These are phyloP conservation scores for Daboia siamensis DNA, from an alignment of 2,113 vertebrate species.

Conservation along the genomic window DNA sequence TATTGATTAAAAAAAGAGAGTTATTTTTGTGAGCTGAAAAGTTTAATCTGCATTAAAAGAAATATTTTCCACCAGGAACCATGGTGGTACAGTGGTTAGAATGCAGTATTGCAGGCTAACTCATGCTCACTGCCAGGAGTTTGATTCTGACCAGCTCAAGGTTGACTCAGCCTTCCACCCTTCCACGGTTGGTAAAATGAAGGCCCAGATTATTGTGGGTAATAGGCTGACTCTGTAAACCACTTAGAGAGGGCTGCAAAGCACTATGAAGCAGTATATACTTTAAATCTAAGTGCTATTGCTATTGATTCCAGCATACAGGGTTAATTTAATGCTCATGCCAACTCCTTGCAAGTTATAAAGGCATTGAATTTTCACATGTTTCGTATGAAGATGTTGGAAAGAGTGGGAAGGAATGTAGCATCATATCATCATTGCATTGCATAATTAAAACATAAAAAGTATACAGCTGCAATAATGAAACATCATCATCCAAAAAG, in stretches of 20 bases:
- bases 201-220: neutral
- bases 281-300: neutral
- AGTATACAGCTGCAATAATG: neutral
- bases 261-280: neutral
- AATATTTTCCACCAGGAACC: neutral
- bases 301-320: neutral
- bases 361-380: neutral
- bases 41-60: neutral
- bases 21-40: neutral
- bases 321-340: neutral
- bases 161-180: neutral
- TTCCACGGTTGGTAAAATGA: neutral
- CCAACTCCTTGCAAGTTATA: neutral
- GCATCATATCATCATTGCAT: neutral
- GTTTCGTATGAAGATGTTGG: neutral
- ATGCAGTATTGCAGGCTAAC: neutral
- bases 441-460: neutral
- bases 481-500: neutral
- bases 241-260: neutral
- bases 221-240: neutral
- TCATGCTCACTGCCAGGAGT: neutral
- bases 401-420: neutral
- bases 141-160: neutral
- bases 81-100: neutral
- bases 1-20: neutral